Base-by-base conservation (phyloP, 2,797 vertebrate species). In the Zenarchopterus dispar region DNA sequence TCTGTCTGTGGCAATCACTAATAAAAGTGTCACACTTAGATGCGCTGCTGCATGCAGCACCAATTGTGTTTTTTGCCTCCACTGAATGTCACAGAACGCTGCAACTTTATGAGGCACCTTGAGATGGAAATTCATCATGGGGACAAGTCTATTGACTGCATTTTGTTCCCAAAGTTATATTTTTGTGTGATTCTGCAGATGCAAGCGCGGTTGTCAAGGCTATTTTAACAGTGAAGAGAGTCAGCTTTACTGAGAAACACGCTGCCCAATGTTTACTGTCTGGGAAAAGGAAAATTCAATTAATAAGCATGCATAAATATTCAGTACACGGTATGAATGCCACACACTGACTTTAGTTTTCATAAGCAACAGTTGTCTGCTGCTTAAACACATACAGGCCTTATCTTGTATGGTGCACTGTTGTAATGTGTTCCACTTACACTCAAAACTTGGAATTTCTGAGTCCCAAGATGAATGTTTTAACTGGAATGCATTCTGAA, bases 1-100 rank as follows among this genome's bases (percentile, higher is more conserved):
- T 24, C 26, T 67, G 50, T 80, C 54, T 42, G 6, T 1, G 54
- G 19, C 64, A 58, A 67, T 80, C 65, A 73, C 42, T 54, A 17
- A 64, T 41, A 67, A 61, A 68, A 24, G 17, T 66, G 50, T 51
- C 68, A 62, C 16, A 22, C 21, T 42, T 58, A 55, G 57, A 73
- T 22, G 46, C 21, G 50, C 62, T 55, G 42, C 2, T 16, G 8
- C 5, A 58, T 39, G 48, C 51, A 68, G 56, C 46, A 21, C 21
- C 62, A 51, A 64, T 17, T 42, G 3, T 18, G 8, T 16, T 2
- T 13, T 41, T 50, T 62, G 55, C 18, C 11, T 22, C 13, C 1
- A 53, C 23, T 21, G 17, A 9, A 0, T 39, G 23, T 56, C 48
- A 47, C 42, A 28, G 36, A 5, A 22, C 66, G 13, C n/a, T n/a